phyloP scores from a whole-genome alignment of 53 echinoderm and acorn worm species.

The Luidia sarsii region DNA sequence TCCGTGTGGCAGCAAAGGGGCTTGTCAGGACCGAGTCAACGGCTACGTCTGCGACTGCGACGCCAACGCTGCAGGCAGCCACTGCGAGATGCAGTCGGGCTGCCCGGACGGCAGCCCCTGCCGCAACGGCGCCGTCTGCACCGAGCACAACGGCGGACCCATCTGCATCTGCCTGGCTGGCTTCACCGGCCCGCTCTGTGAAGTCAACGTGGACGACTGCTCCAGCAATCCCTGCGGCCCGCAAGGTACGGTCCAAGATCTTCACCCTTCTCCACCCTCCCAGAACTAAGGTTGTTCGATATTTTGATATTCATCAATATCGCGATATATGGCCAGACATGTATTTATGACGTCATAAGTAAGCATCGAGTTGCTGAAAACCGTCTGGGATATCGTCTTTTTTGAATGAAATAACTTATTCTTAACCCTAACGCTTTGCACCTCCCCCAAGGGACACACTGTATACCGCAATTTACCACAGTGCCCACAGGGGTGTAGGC shows the following conservation, averaged over 20 bases:
- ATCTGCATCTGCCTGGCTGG: constrained; percentile 84
- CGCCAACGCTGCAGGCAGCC: constrained; percentile 62
- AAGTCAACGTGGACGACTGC: constrained; percentile 82
- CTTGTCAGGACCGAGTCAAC: constrained; percentile 60
- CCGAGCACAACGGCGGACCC: constrained; percentile 50
- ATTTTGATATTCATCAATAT: no score
- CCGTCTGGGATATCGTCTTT: no score
- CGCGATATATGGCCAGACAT: no score
- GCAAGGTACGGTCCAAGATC: no score
- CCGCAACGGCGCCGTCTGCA: constrained; percentile 85
- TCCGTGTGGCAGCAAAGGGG: constrained; percentile 76
- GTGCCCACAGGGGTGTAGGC: no score
- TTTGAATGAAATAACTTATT: no score
- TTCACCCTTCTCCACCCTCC: background rate
- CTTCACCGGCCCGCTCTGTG: constrained; percentile 75
- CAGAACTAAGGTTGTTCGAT: no score
- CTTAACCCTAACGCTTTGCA: no score
- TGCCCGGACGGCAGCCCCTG: constrained; percentile 80
- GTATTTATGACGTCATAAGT: no score
- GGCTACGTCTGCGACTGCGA: constrained; percentile 69
- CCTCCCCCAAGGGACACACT: no score
- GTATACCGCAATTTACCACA: no score
- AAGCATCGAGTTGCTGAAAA: no score
- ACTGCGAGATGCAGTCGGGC: constrained; percentile 74
- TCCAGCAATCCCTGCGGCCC: constrained; percentile 70